Evolutionary conservation across 2,888 invertebrate genomes (phyloP), one percentile per base, ranked within the genome.

Genomic region (Endomychus coccineus): DNA sequence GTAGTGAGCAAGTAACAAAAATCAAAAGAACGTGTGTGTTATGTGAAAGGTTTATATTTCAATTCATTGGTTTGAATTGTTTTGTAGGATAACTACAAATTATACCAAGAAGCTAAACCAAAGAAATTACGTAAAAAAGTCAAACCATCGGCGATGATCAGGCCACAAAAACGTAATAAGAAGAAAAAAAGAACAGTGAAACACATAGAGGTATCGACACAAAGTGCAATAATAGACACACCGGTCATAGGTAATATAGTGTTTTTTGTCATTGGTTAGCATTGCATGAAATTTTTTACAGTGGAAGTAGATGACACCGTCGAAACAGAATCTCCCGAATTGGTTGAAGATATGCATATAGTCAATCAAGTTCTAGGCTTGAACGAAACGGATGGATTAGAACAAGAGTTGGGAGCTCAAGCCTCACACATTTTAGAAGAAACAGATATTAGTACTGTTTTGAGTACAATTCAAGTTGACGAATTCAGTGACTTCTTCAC

Each of bases 401-500:
- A 71, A 62, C 61, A 62, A 33, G 80, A 80, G 51, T 70, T 80
- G 42, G 79, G 75, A 34, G 77, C 75, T 49, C 78, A 80, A 69
- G 78, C 77, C 35, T 71, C 67, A 46, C 74, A 68, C 61, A 73
- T 83, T 29, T 63, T 83, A 44, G 82, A 83, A 53, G 80, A 80
- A 55, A 77, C 78, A 43, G 85, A 84, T 58, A 76, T 87, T 53
- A 82, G 78, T 42, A 85, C 80, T 56, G 83, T 85, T 43, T 71
- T 85, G 41, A 84, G 79, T 64, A 81, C 80, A 55, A 73, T 86
- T 55, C 83, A 83, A 44, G 80, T 83, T 42, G 85, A 85, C 61
- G 84, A 85, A 56, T 85, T 88, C 64, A 84, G 80, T 62, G 87
- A 87, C 61, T 71, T 87, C 34, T 86, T 85, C 66, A 75, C 79